A percentile compares a stretch with the other conserved stretches of the same genome.
Conservation (phyloP, 2,113 vertebrate genomes). For the Hydrochoerus hydrochaeris region DNA sequence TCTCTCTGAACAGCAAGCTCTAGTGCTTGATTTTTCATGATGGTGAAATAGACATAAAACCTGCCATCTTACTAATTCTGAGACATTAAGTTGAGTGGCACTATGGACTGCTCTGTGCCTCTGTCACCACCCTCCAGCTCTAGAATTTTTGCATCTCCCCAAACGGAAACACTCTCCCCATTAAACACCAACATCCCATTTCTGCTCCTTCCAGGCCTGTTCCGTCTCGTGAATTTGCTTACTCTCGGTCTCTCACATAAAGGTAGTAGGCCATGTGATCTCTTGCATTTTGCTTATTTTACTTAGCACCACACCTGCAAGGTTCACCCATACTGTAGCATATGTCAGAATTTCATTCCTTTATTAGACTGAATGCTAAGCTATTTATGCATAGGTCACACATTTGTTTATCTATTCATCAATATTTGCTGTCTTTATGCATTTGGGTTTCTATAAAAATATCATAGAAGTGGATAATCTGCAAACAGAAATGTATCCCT, state of each 20-base stretch:
- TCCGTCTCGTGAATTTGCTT: background rate
- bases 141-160: background rate
- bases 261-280: background rate
- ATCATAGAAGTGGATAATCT: background rate
- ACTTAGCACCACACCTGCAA: background rate
- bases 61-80: background rate
- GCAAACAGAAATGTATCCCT: background rate
- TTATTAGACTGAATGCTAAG: background rate
- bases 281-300: background rate
- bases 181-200: background rate
- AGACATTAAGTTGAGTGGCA: rapidly evolving
- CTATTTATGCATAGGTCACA: background rate
- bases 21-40: background rate
- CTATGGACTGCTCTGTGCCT: background rate
- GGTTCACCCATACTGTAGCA: background rate
- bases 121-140: background rate
- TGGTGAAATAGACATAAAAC: background rate
- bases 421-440: background rate
- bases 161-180: background rate
- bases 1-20: background rate
- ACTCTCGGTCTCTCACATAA: background rate
- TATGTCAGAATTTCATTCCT: background rate
- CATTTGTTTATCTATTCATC: background rate
- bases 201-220: background rate
- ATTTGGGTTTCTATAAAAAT: background rate